Evolutionary conservation across 2,113 vertebrate species (phyloP).

Genomic region (Sitta europaea): DNA sequence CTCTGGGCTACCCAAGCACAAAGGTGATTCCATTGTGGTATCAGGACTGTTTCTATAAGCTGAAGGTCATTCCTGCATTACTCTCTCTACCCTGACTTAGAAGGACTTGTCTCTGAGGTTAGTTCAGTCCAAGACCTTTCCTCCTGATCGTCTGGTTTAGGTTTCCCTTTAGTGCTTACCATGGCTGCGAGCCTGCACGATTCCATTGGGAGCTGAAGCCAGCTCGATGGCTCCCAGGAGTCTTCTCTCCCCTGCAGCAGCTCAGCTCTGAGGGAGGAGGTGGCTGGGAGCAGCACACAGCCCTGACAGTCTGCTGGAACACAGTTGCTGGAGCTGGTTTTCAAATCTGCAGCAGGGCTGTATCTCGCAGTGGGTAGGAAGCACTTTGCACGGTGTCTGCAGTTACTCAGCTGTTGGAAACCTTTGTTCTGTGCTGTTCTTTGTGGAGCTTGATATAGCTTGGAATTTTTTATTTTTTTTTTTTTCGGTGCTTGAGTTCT

Average conservation of each 20-base stretch:
- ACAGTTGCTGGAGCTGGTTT: background rate
- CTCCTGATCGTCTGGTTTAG: background rate
- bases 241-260: background rate
- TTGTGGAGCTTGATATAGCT: background rate
- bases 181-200: fast-evolving
- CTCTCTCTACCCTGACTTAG: background rate
- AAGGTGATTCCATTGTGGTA: background rate
- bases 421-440: background rate
- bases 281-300: background rate
- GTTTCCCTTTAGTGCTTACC: background rate
- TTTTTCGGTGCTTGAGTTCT: background rate
- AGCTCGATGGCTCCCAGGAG: background rate
- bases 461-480: background rate
- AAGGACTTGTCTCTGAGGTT: background rate
- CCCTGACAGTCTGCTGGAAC: background rate
- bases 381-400: background rate
- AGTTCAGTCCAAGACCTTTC: background rate
- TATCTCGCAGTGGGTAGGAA: background rate
- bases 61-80: background rate
- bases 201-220: background rate
- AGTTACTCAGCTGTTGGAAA: conserved; percentile 16
- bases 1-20: background rate
- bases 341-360: background rate
- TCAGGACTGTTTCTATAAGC: background rate
- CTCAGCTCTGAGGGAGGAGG: background rate